Evolutionary conservation across 2,797 vertebrate species (phyloP).

Genomic region (Pogonophryne albipinna): DNA sequence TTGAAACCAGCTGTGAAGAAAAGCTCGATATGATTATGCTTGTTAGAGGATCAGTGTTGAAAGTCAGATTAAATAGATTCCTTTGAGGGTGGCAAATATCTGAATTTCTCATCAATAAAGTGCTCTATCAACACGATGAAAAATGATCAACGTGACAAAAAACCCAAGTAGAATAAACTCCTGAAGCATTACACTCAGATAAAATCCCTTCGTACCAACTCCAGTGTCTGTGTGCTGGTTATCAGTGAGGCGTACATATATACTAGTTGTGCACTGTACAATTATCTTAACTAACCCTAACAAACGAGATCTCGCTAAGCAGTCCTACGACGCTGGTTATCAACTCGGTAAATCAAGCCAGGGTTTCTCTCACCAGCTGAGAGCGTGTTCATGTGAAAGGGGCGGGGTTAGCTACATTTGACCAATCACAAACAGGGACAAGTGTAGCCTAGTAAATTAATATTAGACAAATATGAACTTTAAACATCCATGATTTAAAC

Average conservation of each 20-base stretch:
- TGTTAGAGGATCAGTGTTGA: constrained; percentile 18
- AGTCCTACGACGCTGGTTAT: too few relatives aligned
- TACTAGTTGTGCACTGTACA: neutral
- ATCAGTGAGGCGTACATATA: neutral
- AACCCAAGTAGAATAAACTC: neutral
- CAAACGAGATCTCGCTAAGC: too few relatives aligned
- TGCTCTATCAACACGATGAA: constrained; percentile 5
- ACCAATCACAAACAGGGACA: too few relatives aligned
- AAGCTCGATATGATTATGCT: constrained; percentile 21
- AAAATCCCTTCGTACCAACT: neutral
- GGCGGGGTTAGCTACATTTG: too few relatives aligned
- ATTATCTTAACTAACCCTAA: too few relatives aligned
- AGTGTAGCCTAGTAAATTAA: too few relatives aligned
- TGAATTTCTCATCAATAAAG: constrained; percentile 19
- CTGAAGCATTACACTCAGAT: neutral
- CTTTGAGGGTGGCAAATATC: constrained; percentile 30
- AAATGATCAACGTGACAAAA: neutral
- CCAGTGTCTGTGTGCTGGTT: neutral
- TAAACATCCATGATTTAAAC: too few relatives aligned
- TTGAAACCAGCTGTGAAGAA: constrained; percentile 4
- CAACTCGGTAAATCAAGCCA: too few relatives aligned
- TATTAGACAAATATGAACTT: too few relatives aligned
- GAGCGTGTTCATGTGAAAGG: too few relatives aligned
- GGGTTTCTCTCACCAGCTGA: too few relatives aligned
- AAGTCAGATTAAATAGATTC: constrained; percentile 7